These are phyloP conservation scores for Plestiodon gilberti DNA, from an alignment of 2,113 vertebrate genomes.

Conservation along the genomic window DNA sequence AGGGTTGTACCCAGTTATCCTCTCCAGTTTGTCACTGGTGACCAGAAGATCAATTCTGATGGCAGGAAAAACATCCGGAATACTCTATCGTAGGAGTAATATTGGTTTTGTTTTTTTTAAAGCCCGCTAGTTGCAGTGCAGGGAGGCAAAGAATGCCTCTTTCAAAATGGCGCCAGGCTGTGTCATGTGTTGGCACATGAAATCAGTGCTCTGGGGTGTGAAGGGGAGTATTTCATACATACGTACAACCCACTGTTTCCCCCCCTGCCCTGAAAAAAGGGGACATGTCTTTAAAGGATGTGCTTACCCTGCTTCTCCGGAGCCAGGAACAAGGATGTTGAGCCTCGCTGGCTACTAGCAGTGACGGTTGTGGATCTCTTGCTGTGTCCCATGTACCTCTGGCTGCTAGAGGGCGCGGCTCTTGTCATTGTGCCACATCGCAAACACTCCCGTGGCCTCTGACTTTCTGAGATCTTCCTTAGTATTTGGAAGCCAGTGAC, in stretches of 20 bases:
- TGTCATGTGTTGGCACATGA: not conserved
- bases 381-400: not conserved
- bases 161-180: not conserved
- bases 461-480: not conserved
- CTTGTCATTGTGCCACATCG: too few species aligned
- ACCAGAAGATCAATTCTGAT: not conserved
- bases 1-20: not conserved
- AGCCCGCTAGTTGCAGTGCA: not conserved
- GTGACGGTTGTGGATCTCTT: not conserved
- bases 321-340: not conserved
- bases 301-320: not conserved
- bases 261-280: not conserved
- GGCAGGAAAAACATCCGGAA: not conserved
- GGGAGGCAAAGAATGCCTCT: not conserved
- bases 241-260: not conserved
- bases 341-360: not conserved
- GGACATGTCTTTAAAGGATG: not conserved
- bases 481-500: not conserved
- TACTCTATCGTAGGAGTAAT: not conserved
- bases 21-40: not conserved
- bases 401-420: too few species aligned
- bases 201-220: not conserved
- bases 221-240: not conserved
- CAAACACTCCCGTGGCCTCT: not conserved
- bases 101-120: too few species aligned